Conservation (phyloP, 2,888 invertebrate genomes). For the Ditula angustiorana region DNA sequence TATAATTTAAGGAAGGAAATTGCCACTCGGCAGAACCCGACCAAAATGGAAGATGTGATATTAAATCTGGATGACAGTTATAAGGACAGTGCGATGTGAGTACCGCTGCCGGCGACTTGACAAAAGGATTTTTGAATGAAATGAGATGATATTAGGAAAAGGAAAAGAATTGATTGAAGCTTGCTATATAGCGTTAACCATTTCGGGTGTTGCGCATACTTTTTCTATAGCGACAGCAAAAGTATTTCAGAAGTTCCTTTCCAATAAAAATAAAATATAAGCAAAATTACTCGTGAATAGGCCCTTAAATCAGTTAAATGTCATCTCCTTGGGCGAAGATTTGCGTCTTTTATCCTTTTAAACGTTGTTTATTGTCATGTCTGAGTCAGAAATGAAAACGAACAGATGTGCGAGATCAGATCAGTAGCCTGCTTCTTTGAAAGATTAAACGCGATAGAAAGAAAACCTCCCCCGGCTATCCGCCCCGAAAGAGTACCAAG, state of each 20-base stretch:
- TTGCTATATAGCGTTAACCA: too few relatives aligned
- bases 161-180: neutral
- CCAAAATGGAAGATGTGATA: conserved; percentile 80
- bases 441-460: conserved; percentile 65
- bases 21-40: conserved; percentile 73
- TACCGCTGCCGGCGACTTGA: conserved; percentile 51
- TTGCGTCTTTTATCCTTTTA: conserved; percentile 15
- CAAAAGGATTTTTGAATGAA: conserved; percentile 64
- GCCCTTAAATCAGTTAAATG: conserved; percentile 3
- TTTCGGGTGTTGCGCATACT: too few relatives aligned
- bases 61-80: conserved; percentile 84
- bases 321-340: neutral
- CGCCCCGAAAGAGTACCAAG: conserved; percentile 57
- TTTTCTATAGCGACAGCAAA: too few relatives aligned
- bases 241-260: too few relatives aligned
- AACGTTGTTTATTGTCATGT: conserved; percentile 29
- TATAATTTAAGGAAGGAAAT: conserved; percentile 83
- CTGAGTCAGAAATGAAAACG: conserved; percentile 44
- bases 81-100: conserved; percentile 69
- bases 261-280: neutral
- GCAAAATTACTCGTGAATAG: neutral
- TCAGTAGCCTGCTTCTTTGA: conserved; percentile 54
- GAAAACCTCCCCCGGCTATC: conserved; percentile 56
- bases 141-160: conserved; percentile 59
- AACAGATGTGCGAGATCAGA: conserved; percentile 58